Percentiles rank a stretch among this genome's conserved stretches.
These are phyloP conservation scores for Nezara viridula DNA, from an alignment of 2,888 invertebrate genomes.

Conservation along the genomic window DNA sequence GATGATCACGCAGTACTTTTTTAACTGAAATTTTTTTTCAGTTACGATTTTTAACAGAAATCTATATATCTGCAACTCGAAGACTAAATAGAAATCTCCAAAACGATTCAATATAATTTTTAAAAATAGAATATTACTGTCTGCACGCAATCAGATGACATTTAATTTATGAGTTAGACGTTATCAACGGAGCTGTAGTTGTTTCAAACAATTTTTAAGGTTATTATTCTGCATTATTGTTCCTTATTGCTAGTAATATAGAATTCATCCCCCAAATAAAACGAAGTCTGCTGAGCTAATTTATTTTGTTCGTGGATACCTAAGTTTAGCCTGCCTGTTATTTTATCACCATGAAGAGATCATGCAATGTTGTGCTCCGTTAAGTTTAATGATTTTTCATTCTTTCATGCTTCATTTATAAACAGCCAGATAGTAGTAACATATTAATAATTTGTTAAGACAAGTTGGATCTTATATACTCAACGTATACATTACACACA, in stretches of 20 bases:
- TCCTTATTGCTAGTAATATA: neutral
- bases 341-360: neutral
- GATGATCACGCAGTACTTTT: too few species aligned
- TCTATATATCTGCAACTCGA: neutral
- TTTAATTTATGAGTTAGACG: neutral
- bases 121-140: neutral
- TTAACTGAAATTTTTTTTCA: too few species aligned
- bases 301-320: neutral
- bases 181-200: neutral
- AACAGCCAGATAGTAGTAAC: neutral
- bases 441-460: neutral
- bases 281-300: neutral
- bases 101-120: slow-evolving; percentile 5
- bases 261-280: neutral
- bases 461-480: neutral
- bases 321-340: neutral
- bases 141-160: neutral
- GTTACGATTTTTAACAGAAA: too few species aligned
- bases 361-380: neutral
- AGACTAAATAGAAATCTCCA: neutral
- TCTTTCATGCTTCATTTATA: neutral
- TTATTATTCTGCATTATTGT: neutral
- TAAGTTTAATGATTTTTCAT: neutral
- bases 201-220: neutral
- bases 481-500: too few species aligned